Base-by-base conservation (phyloP, 2,888 invertebrate species). In the Andrena bicolor region DNA sequence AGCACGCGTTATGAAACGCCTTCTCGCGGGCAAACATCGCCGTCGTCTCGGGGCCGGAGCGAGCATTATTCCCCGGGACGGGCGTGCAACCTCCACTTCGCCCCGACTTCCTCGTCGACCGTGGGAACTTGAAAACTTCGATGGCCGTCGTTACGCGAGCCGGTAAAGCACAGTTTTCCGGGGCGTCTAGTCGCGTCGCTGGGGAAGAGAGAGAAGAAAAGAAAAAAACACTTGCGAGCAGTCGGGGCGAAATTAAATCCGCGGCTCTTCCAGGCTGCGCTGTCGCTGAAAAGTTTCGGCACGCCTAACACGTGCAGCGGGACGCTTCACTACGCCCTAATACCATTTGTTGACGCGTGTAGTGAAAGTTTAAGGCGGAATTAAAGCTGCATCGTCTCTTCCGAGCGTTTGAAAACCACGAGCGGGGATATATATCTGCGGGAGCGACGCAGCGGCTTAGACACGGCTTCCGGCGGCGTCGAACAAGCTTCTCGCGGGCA, bases 1-100 rank as follows among this genome's bases (percentile, higher is more conserved):
- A 48, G 48, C 60, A 68, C 66, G 51, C 56, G 79, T 64, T 66
- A 53, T 53, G 32, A 53, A 63, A 63, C 66, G 30, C 48, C 26
- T 30, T 23, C 13, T n/a, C 56, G 69, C 48, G 13, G 8, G 23
- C 1, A 23, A 20, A 10, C 8, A 20, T 10, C 8, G 26, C 32
- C 56, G 23, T 35, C 69, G 30, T 2, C 23, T 20, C 69, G 16
- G 13, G 8, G 16, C n/a, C 60, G 35, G 35, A 48, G 23, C 65
- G 30, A n/a, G 20, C 56, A 35, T 73, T 73, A 32, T 56, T 41
- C 7, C 58, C 28, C 32, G 32, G 49, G 30, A 68, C 32, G 32
- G 53, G 32, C 68, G 26, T 32, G 2, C 30, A 8, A 23, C 3
- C 28, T 20, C 49, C n/a, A n/a, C 48, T 49, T 23, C 53, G 10